Conservation (phyloP, 2,113 vertebrate genomes). For the Thunnus maccoyii region DNA sequence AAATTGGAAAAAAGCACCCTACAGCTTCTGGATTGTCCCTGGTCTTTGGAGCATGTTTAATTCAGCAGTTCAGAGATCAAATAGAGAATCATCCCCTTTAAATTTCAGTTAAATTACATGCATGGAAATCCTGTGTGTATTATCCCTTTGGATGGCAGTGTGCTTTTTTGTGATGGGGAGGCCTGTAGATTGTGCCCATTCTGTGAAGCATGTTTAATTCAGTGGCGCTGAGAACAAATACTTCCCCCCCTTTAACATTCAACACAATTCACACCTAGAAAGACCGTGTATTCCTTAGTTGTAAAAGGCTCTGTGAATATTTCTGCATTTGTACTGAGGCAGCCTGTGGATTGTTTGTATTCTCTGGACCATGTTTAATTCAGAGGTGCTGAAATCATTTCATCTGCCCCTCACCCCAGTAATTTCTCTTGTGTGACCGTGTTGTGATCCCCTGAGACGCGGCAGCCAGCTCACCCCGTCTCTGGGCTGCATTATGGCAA, state of each 20-base stretch:
- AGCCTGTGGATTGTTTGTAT: constrained; percentile 47
- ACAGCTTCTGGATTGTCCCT: constrained; percentile 21
- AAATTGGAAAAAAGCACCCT: constrained; percentile 26
- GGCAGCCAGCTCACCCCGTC: constrained; percentile 19
- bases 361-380: constrained; percentile 67
- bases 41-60: constrained; percentile 52
- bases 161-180: background rate
- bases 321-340: constrained; percentile 15
- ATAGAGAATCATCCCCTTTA: constrained; percentile 35
- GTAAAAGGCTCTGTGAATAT: constrained; percentile 22
- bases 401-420: constrained; percentile 54
- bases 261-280: constrained; percentile 35
- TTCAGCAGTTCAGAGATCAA: constrained; percentile 46
- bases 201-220: constrained; percentile 69
- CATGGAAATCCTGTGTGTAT: constrained; percentile 34
- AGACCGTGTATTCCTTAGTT: constrained; percentile 1
- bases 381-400: constrained; percentile 67
- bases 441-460: constrained; percentile 26
- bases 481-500: constrained; percentile 11
- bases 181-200: constrained; percentile 47
- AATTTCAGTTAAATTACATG: constrained; percentile 54
- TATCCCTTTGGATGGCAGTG: constrained; percentile 38
- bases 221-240: constrained; percentile 60
- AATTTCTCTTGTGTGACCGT: constrained; percentile 62
- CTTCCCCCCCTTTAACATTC: constrained; percentile 36